phyloP scores from a whole-genome alignment of 2,113 vertebrate species.

The Trichomycterus rosablanca region DNA sequence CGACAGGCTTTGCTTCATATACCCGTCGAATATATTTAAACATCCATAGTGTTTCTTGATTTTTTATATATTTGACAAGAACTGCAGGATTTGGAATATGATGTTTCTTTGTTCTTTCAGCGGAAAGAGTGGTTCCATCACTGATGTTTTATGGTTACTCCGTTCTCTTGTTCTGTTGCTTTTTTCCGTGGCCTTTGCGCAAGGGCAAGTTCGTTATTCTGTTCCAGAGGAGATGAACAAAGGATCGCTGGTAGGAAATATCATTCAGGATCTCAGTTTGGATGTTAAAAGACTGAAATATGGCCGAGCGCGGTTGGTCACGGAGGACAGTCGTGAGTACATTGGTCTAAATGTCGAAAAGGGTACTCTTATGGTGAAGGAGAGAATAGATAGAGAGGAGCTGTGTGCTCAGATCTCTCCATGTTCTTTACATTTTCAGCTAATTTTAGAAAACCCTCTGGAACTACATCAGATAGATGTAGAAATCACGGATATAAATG shows the following conservation, averaged over 20 bases:
- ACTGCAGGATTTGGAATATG: background rate
- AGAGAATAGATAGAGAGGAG: conserved; percentile 55
- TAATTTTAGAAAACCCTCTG: conserved; percentile 54
- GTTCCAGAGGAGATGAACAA: conserved; percentile 47
- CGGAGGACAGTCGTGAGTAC: conserved; percentile 67
- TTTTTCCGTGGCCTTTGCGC: conserved; percentile 51
- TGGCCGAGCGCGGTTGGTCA: conserved; percentile 65
- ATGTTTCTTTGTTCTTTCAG: background rate
- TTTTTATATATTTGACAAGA: too few relatives aligned
- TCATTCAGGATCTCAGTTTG: conserved; percentile 69
- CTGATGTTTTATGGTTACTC: too few relatives aligned
- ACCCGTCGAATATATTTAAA: too few relatives aligned
- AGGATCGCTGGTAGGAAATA: conserved; percentile 63
- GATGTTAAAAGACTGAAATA: conserved; percentile 57
- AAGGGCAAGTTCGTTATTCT: too few relatives aligned
- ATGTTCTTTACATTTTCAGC: conserved; percentile 53
- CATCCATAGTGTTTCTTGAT: too few relatives aligned
- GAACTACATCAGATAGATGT: conserved; percentile 51
- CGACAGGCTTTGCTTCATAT: too few relatives aligned
- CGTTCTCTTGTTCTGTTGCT: conserved; percentile 48
- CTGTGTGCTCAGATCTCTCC: conserved; percentile 34
- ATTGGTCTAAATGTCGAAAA: conserved; percentile 57
- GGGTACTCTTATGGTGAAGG: conserved; percentile 51
- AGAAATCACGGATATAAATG: conserved; percentile 32
- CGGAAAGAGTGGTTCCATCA: background rate